Evolutionary conservation across 2,797 vertebrate species (phyloP).

Genomic region (Sebastes melanostomus): DNA sequence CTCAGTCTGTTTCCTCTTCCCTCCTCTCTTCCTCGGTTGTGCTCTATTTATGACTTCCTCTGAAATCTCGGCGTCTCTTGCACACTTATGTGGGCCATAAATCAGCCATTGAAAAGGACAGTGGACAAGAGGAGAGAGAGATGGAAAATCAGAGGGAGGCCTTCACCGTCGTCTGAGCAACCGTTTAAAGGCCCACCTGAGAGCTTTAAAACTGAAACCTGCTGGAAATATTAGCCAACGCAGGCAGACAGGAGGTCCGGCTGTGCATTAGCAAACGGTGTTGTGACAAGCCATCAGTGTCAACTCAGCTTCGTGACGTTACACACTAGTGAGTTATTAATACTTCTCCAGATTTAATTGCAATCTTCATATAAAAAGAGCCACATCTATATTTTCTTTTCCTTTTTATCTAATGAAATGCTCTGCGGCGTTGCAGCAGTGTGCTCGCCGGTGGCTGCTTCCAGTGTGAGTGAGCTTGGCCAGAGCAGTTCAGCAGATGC

Average conservation of each 20-base stretch:
- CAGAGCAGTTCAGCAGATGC: slow-evolving; percentile 68
- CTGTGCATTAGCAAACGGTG: slow-evolving; percentile 73
- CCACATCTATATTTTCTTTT: not conserved
- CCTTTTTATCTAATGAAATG: slow-evolving; percentile 26
- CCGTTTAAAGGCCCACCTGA: slow-evolving; percentile 88
- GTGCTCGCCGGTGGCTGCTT: slow-evolving; percentile 29
- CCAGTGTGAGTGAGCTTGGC: slow-evolving; percentile 35
- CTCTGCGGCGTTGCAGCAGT: slow-evolving; percentile 21
- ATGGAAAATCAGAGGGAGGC: slow-evolving; percentile 80
- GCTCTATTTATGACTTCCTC: slow-evolving; percentile 85
- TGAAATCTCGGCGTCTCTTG: slow-evolving; percentile 79
- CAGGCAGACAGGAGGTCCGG: slow-evolving; percentile 67
- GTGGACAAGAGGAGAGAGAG: slow-evolving; percentile 83
- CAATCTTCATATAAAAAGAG: slow-evolving; percentile 52
- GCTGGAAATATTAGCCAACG: slow-evolving; percentile 85
- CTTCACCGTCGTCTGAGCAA: slow-evolving; percentile 81
- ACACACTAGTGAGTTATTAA: slow-evolving; percentile 37
- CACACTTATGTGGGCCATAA: slow-evolving; percentile 86
- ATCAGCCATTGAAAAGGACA: slow-evolving; percentile 89
- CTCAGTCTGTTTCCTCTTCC: slow-evolving; percentile 73
- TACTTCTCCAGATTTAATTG: slow-evolving; percentile 49
- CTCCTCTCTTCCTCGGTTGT: slow-evolving; percentile 71
- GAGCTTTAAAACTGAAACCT: slow-evolving; percentile 87
- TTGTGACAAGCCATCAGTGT: slow-evolving; percentile 77
- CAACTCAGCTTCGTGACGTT: slow-evolving; percentile 48